phyloP scores from a whole-genome alignment of 2,888 invertebrate genomes.

The Penaeus monodon region DNA sequence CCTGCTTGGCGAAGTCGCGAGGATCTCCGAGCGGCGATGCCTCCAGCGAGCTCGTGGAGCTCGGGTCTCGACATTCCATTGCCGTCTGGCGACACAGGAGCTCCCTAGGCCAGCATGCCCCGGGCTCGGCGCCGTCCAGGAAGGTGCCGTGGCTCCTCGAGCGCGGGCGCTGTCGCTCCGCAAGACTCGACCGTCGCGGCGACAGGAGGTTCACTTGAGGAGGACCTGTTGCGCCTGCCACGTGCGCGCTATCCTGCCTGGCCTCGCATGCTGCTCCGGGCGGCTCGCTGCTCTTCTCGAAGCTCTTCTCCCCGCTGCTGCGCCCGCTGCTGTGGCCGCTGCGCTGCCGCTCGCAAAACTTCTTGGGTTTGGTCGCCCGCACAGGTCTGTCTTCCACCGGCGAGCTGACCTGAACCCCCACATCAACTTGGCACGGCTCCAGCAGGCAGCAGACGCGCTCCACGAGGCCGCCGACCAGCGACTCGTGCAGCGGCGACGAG shows the following conservation, averaged over 20 bases:
- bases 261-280: slow-evolving; percentile 24
- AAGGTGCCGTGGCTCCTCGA: slow-evolving; percentile 36
- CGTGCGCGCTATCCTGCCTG: neutral
- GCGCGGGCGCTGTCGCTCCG: slow-evolving; percentile 14
- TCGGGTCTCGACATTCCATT: slow-evolving; percentile 35
- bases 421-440: slow-evolving; percentile 53
- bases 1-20: slow-evolving; percentile 16
- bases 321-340: slow-evolving; percentile 41
- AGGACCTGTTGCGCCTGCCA: slow-evolving; percentile 34
- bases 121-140: slow-evolving; percentile 16
- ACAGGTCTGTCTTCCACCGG: slow-evolving; percentile 2
- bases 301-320: slow-evolving; percentile 20
- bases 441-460: slow-evolving; percentile 51
- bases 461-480: slow-evolving; percentile 50
- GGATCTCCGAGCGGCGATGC: slow-evolving; percentile 35
- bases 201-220: neutral
- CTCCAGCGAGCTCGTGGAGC: slow-evolving; percentile 45
- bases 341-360: slow-evolving; percentile 43
- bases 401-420: slow-evolving; percentile 25
- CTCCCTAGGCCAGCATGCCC: slow-evolving; percentile 26
- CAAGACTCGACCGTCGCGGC: slow-evolving; percentile 4
- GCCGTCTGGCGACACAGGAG: slow-evolving; percentile 35
- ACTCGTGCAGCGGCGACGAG: slow-evolving; percentile 57
- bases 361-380: slow-evolving; percentile 25
- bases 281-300: slow-evolving; percentile 36